These are phyloP conservation scores for Brachypalpus laphriformis DNA, from an alignment of 2,888 invertebrate species.

Conservation along the genomic window DNA sequence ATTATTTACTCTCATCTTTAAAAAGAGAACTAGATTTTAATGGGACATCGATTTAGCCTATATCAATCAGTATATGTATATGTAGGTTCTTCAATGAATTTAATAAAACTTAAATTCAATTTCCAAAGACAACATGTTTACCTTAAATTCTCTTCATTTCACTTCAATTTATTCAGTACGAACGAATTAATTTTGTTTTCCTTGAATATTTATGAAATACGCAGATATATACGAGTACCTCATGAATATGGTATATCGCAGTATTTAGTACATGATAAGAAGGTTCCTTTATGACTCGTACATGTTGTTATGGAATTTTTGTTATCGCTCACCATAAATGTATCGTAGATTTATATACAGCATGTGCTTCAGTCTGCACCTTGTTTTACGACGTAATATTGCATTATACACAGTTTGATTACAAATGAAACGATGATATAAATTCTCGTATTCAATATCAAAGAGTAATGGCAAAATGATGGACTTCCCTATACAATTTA, in stretches of 20 bases:
- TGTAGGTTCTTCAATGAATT: too few relatives aligned
- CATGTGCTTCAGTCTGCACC: not conserved
- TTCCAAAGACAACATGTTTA: not conserved
- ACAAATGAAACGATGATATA: not conserved
- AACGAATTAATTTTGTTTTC: not conserved
- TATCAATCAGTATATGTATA: too few relatives aligned
- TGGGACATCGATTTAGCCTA: too few relatives aligned
- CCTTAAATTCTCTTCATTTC: not conserved
- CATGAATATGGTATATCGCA: constrained; percentile 2
- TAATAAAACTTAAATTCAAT: not conserved
- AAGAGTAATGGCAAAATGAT: not conserved
- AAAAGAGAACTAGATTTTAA: too few relatives aligned
- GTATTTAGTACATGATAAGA: not conserved
- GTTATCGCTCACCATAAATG: not conserved
- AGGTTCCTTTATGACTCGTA: not conserved
- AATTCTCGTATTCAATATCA: not conserved
- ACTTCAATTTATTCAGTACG: not conserved
- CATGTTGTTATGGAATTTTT: not conserved
- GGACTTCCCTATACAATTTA: not conserved
- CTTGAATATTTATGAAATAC: constrained; percentile 16
- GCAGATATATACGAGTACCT: too few relatives aligned
- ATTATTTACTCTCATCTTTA: too few relatives aligned
- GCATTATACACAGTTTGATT: not conserved
- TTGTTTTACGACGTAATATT: not conserved
- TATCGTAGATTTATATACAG: not conserved